Conservation (phyloP, 2,113 vertebrate genomes). For the Micronycteris hirsuta region DNA sequence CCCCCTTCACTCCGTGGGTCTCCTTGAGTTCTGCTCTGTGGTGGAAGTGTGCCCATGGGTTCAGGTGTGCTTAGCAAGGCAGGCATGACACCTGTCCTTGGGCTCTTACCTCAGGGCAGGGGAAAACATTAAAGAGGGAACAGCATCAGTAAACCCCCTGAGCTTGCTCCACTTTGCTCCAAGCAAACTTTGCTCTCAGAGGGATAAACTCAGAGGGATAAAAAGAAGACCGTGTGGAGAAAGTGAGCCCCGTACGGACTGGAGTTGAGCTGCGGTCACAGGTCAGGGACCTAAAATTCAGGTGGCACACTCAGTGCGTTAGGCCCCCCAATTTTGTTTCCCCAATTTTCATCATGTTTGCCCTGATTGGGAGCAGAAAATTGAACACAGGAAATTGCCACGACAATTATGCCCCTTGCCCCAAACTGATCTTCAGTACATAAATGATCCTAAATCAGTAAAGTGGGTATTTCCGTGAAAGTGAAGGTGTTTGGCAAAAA, state of each 20-base stretch:
- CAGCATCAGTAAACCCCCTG: rapidly evolving
- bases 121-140: no score
- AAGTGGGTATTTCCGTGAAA: neutral
- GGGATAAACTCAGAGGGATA: no score
- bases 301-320: neutral
- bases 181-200: rapidly evolving
- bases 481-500: neutral
- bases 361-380: neutral
- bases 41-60: neutral
- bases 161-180: no score
- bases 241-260: neutral
- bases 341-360: neutral
- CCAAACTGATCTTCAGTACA: rapidly evolving
- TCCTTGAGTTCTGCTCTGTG: no score
- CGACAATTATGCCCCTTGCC: neutral
- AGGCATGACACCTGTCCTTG: rapidly evolving
- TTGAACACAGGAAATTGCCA: neutral
- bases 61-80: neutral
- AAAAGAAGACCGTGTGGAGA: rapidly evolving
- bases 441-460: neutral
- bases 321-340: neutral
- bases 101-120: neutral
- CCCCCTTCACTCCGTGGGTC: no score
- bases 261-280: neutral
- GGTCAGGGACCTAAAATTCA: neutral